Evolutionary conservation across 35 echinoderm and acorn worm genomes (phyloP), one percentile per base, ranked within the genome.

Genomic region (Anneissia japonica): DNA sequence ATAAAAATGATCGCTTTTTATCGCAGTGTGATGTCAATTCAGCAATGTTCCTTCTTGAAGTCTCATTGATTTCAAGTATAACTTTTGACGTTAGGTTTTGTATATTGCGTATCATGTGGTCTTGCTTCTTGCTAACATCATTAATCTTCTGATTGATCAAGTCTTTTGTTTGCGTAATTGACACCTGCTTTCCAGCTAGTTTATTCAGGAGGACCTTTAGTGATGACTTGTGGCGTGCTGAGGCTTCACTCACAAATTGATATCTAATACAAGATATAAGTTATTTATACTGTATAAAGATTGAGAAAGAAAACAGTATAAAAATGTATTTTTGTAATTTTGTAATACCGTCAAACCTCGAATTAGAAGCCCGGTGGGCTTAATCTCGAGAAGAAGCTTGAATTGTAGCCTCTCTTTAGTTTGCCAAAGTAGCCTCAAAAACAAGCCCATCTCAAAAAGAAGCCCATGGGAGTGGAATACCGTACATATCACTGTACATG

Each of bases 231-330:
- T 93, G 91, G 26, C 83, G 31, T 1, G 38, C 76, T 0, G 91
- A 87, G 35, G 87, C 87, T 77, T 93, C 87, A 28, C 76, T 77
- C 26, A 93, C 51, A 72, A 93, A 93, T 32, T 93, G 91, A 81
- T 93, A 93, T 79, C 91, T 93, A 51, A 19, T 12, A 64, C 19
- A 38, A 88, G 17, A 87, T n/a, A n/a, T n/a, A n/a, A n/a, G n/a
- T n/a, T n/a, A n/a, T n/a, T n/a, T n/a, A n/a, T n/a, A n/a, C n/a
- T n/a, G n/a, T n/a, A n/a, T n/a, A n/a, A n/a, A n/a, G n/a, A n/a
- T n/a, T n/a, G n/a, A n/a, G n/a, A n/a, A n/a, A n/a, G n/a, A n/a
- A n/a, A n/a, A n/a, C n/a, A n/a, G n/a, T n/a, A n/a, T n/a, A n/a
- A n/a, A n/a, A n/a, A n/a, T n/a, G n/a, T n/a, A n/a, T n/a, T n/a